A percentile compares a stretch with the other conserved stretches of the same genome.
Evolutionary conservation across 2,113 vertebrate species (phyloP).

Genomic region (Lepisosteus osseus): DNA sequence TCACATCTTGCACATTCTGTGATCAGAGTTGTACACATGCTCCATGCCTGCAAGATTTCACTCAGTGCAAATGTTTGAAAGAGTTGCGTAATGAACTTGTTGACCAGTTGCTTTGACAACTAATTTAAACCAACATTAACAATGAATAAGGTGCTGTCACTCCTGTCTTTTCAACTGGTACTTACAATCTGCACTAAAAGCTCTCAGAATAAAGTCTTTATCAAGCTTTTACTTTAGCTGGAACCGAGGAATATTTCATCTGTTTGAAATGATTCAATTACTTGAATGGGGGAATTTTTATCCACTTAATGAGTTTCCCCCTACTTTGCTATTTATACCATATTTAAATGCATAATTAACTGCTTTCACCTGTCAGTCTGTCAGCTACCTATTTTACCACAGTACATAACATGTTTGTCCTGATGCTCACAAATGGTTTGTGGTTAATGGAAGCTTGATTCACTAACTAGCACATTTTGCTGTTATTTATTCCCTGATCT

Average conservation of each 20-base stretch:
- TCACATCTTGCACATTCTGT: too few species aligned
- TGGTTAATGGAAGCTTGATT: neutral
- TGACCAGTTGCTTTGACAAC: too few species aligned
- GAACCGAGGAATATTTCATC: neutral
- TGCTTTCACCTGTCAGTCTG: neutral
- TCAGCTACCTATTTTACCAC: neutral
- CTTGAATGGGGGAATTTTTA: neutral
- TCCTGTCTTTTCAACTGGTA: too few species aligned
- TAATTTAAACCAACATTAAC: too few species aligned
- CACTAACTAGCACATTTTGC: neutral
- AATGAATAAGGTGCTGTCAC: too few species aligned
- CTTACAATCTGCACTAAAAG: too few species aligned
- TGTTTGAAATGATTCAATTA: neutral
- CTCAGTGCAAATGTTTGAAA: too few species aligned
- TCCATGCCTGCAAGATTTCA: too few species aligned
- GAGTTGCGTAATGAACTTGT: too few species aligned
- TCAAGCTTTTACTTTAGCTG: too few species aligned
- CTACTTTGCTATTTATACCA: constrained; percentile 4
- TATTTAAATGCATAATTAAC: neutral
- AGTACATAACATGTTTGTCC: neutral
- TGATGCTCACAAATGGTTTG: neutral
- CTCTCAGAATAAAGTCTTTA: too few species aligned
- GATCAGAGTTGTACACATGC: too few species aligned
- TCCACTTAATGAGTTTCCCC: neutral
- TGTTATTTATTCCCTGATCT: neutral